phyloP scores from a whole-genome alignment of 1,140 invertebrate genomes.

The Macrobrachium nipponense region DNA sequence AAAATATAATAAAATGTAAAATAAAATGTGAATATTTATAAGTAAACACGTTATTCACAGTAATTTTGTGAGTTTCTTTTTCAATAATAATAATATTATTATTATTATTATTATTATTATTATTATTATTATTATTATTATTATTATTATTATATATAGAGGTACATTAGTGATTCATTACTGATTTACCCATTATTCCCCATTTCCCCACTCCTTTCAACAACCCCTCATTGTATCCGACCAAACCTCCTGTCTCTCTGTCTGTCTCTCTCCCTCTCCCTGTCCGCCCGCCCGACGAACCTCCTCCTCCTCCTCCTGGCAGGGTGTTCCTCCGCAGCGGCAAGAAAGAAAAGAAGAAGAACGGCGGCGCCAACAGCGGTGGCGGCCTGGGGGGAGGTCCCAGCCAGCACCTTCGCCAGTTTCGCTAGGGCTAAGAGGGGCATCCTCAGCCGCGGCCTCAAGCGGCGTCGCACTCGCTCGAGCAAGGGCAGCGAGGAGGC shows the following conservation, averaged over 20 bases:
- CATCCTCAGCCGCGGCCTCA: constrained; percentile 32
- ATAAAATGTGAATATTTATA: no score
- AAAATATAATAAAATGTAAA: no score
- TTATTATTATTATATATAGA: background rate
- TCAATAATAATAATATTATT: background rate
- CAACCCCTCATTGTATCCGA: background rate
- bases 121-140: background rate
- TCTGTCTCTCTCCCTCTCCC: constrained; percentile 7
- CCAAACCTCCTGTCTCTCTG: background rate
- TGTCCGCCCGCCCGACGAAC: background rate
- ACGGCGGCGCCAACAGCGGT: background rate
- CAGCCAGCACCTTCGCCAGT: constrained; percentile 16
- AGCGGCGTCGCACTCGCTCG: constrained; percentile 39
- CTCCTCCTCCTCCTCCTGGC: background rate
- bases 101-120: constrained; percentile 3
- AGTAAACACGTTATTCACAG: no score
- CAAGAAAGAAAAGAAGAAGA: constrained; percentile 4
- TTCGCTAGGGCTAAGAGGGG: constrained; percentile 18
- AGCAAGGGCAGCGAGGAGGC: constrained; percentile 40
- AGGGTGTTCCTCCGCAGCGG: constrained; percentile 38
- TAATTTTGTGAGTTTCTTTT: no score
- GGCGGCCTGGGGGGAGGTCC: no score
- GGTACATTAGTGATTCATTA: no score
- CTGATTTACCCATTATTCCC: background rate
- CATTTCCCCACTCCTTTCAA: background rate